Evolutionary conservation across 2,888 invertebrate species (phyloP).

Genomic region (Stictocephala bisonia): DNA sequence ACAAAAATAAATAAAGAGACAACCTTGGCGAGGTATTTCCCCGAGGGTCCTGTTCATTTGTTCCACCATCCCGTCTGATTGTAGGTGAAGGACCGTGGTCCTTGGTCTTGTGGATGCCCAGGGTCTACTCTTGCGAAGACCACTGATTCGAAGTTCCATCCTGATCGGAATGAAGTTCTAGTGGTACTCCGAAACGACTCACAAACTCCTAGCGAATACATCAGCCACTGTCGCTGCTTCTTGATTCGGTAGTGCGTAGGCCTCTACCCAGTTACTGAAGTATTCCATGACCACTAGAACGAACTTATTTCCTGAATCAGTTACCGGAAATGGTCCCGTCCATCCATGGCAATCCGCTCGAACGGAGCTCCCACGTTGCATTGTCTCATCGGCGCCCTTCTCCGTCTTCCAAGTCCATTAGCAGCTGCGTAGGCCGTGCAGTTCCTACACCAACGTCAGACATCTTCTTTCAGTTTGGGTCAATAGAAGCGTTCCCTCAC

Average conservation of each 20-base stretch:
- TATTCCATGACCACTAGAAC: conserved; percentile 56
- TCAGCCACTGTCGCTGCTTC: conserved; percentile 60
- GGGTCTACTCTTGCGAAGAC: too few species aligned
- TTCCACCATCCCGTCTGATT: conserved; percentile 56
- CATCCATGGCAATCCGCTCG: conserved; percentile 54
- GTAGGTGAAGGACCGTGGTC: conserved; percentile 54
- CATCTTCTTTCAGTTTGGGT: conserved; percentile 48
- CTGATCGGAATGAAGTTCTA: conserved; percentile 54
- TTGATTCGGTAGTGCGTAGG: conserved; percentile 60
- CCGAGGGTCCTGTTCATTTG: conserved; percentile 53
- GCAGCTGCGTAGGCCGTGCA: conserved; percentile 50
- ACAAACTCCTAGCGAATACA: conserved; percentile 54
- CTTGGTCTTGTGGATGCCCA: conserved; percentile 55
- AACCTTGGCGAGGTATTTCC: neutral
- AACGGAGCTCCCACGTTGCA: conserved; percentile 55
- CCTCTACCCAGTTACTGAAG: conserved; percentile 59
- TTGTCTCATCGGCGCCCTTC: conserved; percentile 51
- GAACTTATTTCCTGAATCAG: conserved; percentile 55
- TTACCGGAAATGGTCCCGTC: conserved; percentile 55
- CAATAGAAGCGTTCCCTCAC: conserved; percentile 58
- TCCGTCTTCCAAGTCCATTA: conserved; percentile 51
- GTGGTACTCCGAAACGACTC: conserved; percentile 40
- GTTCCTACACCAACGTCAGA: conserved; percentile 55
- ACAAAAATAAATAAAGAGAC: too few species aligned
- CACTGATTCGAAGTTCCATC: too few species aligned